These are phyloP conservation scores for Sipha flava DNA, from an alignment of 1,140 invertebrate species.

Conservation along the genomic window DNA sequence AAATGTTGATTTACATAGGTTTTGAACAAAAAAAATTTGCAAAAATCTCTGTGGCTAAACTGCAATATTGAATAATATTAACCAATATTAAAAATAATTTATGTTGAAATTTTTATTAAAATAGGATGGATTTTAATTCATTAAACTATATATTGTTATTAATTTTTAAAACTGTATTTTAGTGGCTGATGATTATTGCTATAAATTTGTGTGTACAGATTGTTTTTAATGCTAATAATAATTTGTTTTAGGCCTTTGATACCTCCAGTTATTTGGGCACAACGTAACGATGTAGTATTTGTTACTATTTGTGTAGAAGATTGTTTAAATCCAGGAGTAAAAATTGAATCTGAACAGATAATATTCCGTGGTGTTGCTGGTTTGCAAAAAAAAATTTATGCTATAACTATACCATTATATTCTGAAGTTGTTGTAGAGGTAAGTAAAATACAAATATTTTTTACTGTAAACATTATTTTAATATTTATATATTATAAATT, in stretches of 20 bases:
- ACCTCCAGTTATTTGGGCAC: conserved; percentile 85
- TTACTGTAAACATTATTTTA: neutral
- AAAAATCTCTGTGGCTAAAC: no score
- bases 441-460: conserved; percentile 42
- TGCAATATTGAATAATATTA: no score
- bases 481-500: conserved; percentile 20
- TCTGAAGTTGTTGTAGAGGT: conserved; percentile 74
- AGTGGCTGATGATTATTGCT: no score
- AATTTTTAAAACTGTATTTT: no score
- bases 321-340: conserved; percentile 73
- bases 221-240: conserved; percentile 17
- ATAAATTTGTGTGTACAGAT: no score
- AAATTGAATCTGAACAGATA: conserved; percentile 69
- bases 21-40: no score
- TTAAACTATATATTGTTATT: no score
- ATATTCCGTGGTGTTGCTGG: conserved; percentile 78
- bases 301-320: conserved; percentile 84
- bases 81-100: no score
- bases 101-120: no score
- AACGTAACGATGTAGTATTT: conserved; percentile 68
- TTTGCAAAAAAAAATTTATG: conserved; percentile 74
- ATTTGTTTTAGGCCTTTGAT: conserved; percentile 49
- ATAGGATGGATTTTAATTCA: no score
- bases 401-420: conserved; percentile 74
- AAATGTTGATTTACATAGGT: no score